Percentiles rank a stretch among this genome's conserved stretches.
Evolutionary conservation across 2,888 invertebrate genomes (phyloP).

Genomic region (Poecilobothrus nobilitatus): DNA sequence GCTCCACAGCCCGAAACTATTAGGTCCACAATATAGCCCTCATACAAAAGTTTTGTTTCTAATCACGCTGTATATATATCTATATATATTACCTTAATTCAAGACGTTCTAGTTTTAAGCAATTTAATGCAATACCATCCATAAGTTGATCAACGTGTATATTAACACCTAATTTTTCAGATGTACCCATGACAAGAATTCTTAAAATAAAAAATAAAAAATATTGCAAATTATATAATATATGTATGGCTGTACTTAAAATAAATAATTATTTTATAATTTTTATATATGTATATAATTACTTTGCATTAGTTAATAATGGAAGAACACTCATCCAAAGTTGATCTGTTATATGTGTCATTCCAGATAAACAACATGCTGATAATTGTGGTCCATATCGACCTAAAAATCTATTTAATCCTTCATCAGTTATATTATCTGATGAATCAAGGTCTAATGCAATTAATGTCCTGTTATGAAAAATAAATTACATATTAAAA

Average conservation of each 20-base stretch:
- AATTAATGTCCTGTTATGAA: conserved; percentile 54
- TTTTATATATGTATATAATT: no score
- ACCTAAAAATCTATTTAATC: conserved; percentile 82
- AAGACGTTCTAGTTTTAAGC: conserved; percentile 76
- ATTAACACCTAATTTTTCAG: conserved; percentile 90
- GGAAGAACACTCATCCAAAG: conserved; percentile 95
- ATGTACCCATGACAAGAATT: conserved; percentile 94
- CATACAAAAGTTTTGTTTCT: no score
- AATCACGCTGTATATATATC: not conserved
- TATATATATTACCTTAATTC: conserved; percentile 64
- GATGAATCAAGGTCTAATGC: conserved; percentile 91
- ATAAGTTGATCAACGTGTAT: conserved; percentile 97
- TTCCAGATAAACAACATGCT: conserved; percentile 84
- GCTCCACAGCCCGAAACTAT: no score
- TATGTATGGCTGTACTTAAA: no score
- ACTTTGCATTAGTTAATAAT: conserved; percentile 86
- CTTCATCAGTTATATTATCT: conserved; percentile 90
- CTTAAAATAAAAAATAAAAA: conserved; percentile 48
- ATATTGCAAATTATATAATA: not conserved
- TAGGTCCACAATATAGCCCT: no score
- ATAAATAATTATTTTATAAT: not conserved
- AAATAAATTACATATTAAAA: not conserved
- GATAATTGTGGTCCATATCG: conserved; percentile 81
- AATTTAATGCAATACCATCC: conserved; percentile 93
- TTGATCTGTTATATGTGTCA: conserved; percentile 97